Percentiles rank a stretch among this genome's conserved stretches.
Evolutionary conservation across 2,113 vertebrate genomes (phyloP).

Genomic region (Protomyctophum bolini): DNA sequence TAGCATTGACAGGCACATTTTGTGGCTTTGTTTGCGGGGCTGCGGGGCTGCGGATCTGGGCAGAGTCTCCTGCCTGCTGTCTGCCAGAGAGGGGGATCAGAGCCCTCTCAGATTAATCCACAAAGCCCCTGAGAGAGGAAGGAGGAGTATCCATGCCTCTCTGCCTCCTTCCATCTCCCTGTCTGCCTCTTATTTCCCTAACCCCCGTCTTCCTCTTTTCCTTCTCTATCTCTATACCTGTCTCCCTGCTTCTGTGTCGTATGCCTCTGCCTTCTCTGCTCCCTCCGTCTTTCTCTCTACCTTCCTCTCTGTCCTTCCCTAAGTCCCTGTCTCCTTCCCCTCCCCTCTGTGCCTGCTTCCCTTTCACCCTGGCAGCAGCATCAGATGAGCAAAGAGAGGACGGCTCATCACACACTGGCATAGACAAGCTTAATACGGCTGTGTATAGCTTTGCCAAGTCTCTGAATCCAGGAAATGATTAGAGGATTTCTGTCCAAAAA

Average conservation of each 20-base stretch:
- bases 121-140: conserved; percentile 23
- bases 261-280: too few species aligned
- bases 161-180: too few species aligned
- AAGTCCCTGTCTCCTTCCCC: too few species aligned
- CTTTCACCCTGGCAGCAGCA: neutral
- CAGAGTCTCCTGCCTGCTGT: conserved; percentile 28
- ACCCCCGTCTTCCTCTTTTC: too few species aligned
- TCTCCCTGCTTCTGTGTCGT: too few species aligned
- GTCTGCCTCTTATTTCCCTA: too few species aligned
- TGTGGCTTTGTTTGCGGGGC: conserved; percentile 4
- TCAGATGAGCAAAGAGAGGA: neutral
- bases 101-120: conserved; percentile 53
- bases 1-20: neutral
- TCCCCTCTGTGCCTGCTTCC: neutral
- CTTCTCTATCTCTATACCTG: too few species aligned
- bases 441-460: neutral
- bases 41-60: conserved; percentile 18
- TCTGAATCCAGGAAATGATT: neutral
- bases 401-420: neutral
- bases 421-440: neutral
- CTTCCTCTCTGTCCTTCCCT: too few species aligned
- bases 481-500: neutral
- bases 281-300: too few species aligned
- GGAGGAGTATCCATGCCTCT: neutral
- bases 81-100: conserved; percentile 37